Conservation (phyloP, 2,797 vertebrate genomes). For the Picus viridis region DNA sequence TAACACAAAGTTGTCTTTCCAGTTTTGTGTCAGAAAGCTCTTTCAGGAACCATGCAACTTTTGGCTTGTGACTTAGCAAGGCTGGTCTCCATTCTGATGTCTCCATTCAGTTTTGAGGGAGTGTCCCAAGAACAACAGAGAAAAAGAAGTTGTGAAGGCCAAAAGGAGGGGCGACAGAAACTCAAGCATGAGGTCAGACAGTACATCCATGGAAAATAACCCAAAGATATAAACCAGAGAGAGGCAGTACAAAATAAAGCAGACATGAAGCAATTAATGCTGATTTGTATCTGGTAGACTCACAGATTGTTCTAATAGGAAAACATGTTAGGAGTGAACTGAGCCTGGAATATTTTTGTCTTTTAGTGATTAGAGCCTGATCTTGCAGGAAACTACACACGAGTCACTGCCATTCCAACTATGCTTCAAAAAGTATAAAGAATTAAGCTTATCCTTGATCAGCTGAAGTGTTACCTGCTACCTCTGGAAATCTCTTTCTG, state of each 20-base stretch:
- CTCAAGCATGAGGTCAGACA: neutral
- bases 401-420: neutral
- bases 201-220: neutral
- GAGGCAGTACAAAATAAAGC: neutral
- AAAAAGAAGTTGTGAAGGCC: neutral
- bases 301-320: neutral
- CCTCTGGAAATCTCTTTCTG: neutral
- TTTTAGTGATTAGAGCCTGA: neutral
- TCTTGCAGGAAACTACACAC: neutral
- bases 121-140: slow-evolving; percentile 34
- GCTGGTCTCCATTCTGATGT: neutral
- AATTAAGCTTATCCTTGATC: neutral
- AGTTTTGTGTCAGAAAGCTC: neutral
- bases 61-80: neutral
- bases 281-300: neutral
- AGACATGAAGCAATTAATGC: neutral
- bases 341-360: neutral
- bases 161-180: neutral
- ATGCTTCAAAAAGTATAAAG: neutral
- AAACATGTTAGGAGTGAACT: neutral
- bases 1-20: neutral
- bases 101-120: slow-evolving; percentile 23
- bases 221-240: neutral
- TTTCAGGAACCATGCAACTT: neutral
- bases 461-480: neutral